Evolutionary conservation across 2,797 vertebrate species (phyloP).

Genomic region (Sparidentex hasta): DNA sequence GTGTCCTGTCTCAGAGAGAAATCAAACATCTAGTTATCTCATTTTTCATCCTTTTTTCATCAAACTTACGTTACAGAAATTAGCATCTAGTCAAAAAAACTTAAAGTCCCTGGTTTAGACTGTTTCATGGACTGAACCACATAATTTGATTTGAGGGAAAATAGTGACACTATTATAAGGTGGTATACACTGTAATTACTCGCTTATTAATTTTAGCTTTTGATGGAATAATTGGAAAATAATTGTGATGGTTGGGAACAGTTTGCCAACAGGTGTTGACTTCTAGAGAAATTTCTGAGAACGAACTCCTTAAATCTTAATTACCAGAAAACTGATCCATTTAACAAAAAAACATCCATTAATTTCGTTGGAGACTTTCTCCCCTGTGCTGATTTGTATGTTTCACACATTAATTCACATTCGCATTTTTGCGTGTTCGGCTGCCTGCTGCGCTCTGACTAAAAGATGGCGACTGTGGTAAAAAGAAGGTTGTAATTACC

Average conservation of each 20-base stretch:
- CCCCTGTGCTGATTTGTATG: not conserved
- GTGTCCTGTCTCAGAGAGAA: too few relatives aligned
- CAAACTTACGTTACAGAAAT: too few relatives aligned
- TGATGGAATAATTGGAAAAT: not conserved
- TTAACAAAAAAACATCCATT: not conserved
- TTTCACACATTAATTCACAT: not conserved
- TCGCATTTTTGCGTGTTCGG: not conserved
- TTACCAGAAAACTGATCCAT: not conserved
- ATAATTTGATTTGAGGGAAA: not conserved
- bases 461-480: slow-evolving; percentile 26
- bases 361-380: not conserved
- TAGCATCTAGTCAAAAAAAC: too few relatives aligned
- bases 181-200: not conserved
- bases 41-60: too few relatives aligned
- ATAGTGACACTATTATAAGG: not conserved
- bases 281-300: not conserved
- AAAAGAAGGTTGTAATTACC: slow-evolving; percentile 34
- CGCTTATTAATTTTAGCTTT: not conserved
- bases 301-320: not conserved
- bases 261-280: not conserved
- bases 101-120: too few relatives aligned
- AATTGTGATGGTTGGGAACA: not conserved
- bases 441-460: not conserved
- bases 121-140: not conserved
- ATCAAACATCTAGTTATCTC: too few relatives aligned